phyloP scores from a whole-genome alignment of 2,888 invertebrate species.

The Drosophila pegasa region DNA sequence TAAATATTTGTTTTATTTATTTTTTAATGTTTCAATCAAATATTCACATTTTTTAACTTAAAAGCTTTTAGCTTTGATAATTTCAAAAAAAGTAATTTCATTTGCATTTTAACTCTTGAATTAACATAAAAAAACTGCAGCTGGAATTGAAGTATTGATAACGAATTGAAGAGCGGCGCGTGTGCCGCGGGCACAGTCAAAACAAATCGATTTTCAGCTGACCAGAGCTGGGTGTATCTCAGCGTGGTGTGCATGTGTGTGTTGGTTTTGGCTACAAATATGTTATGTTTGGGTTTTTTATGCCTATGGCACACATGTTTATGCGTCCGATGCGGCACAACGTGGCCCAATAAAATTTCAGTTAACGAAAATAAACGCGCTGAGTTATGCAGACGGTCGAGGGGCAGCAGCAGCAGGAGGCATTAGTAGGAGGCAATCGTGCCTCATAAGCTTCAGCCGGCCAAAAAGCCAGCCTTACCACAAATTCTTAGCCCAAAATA shows the following conservation, averaged over 20 bases:
- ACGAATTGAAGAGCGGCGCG: background rate
- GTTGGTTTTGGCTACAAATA: conserved; percentile 40
- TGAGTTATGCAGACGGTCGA: conserved; percentile 34
- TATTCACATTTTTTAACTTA: background rate
- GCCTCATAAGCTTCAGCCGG: conserved; percentile 26
- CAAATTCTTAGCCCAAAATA: conserved; percentile 31
- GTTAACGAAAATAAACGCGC: conserved; percentile 67
- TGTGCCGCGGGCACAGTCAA: conserved; percentile 32
- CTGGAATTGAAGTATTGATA: background rate
- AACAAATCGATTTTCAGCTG: conserved; percentile 67
- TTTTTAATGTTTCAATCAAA: background rate
- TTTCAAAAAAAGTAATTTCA: conserved; percentile 1
- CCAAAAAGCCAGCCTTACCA: conserved; percentile 17
- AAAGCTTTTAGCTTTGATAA: conserved; percentile 11
- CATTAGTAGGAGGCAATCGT: background rate
- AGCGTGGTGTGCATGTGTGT: conserved; percentile 11
- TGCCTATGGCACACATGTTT: conserved; percentile 60
- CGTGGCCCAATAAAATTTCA: conserved; percentile 72
- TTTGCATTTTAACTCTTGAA: background rate
- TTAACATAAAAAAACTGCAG: conserved; percentile 4
- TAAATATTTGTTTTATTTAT: background rate
- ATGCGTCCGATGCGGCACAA: conserved; percentile 51
- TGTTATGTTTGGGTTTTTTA: conserved; percentile 53
- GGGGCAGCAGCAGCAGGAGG: background rate
- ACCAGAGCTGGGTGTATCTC: conserved; percentile 20